These are phyloP conservation scores for Craterocephalus amniculus DNA, from an alignment of 2,797 vertebrate species.

Conservation along the genomic window DNA sequence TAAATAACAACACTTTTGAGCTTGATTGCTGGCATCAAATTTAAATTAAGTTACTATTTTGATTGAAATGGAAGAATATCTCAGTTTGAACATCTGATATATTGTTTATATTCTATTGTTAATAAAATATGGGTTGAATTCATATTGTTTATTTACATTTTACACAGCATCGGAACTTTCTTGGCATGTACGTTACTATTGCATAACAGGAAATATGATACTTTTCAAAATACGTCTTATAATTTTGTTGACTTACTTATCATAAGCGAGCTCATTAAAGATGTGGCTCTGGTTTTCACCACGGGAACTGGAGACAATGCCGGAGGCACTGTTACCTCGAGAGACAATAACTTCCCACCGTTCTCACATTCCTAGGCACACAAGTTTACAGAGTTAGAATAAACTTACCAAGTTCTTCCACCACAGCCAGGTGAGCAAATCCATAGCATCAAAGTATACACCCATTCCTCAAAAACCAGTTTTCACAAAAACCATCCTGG, in stretches of 20 bases:
- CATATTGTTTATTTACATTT: too few relatives aligned
- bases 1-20: not conserved
- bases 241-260: slow-evolving; percentile 86
- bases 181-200: not conserved
- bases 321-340: slow-evolving; percentile 39
- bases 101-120: not conserved
- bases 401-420: slow-evolving; percentile 22
- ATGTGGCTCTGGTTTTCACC: slow-evolving; percentile 83
- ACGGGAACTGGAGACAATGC: slow-evolving; percentile 65
- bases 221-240: not conserved
- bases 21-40: too few relatives aligned
- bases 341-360: slow-evolving; percentile 42
- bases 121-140: not conserved
- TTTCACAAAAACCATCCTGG: not conserved
- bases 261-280: slow-evolving; percentile 92
- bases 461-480: not conserved
- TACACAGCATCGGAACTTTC: not conserved
- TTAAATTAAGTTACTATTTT: too few relatives aligned
- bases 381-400: slow-evolving; percentile 29
- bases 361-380: slow-evolving; percentile 70
- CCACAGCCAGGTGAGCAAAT: slow-evolving; percentile 12
- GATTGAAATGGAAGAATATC: too few relatives aligned
- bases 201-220: too few relatives aligned
- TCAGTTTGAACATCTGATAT: not conserved
- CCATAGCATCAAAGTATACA: not conserved